Conservation (phyloP, 2,113 vertebrate genomes). For the Lipotes vexillifer region DNA sequence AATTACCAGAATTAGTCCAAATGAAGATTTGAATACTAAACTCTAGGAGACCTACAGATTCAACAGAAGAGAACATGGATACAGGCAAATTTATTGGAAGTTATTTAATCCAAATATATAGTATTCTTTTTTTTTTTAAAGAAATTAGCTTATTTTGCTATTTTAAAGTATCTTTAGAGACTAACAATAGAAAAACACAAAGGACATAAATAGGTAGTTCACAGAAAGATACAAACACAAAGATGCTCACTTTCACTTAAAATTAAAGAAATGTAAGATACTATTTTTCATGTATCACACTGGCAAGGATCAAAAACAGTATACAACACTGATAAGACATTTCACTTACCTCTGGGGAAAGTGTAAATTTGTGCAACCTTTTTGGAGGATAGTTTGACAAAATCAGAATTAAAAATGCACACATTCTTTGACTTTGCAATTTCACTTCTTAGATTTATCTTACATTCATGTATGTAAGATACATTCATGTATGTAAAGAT, state of each 20-base stretch:
- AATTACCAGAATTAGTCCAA: background rate
- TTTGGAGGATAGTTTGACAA: background rate
- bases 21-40: constrained; percentile 13
- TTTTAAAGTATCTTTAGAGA: constrained; percentile 13
- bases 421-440: background rate
- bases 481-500: background rate
- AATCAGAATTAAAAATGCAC: constrained; percentile 1
- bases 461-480: background rate
- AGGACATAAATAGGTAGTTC: background rate
- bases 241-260: background rate
- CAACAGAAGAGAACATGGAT: background rate
- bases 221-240: background rate
- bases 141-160: background rate
- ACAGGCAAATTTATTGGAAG: background rate
- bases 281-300: background rate
- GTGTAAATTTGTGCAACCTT: background rate
- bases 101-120: constrained; percentile 11
- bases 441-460: constrained; percentile 13
- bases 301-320: background rate
- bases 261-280: background rate
- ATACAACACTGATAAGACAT: background rate
- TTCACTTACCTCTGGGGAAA: background rate
- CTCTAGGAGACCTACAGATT: background rate
- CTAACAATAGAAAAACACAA: background rate
- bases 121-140: background rate